Base-by-base conservation (phyloP, 1,140 invertebrate genomes). In the Charaxes varanes region DNA sequence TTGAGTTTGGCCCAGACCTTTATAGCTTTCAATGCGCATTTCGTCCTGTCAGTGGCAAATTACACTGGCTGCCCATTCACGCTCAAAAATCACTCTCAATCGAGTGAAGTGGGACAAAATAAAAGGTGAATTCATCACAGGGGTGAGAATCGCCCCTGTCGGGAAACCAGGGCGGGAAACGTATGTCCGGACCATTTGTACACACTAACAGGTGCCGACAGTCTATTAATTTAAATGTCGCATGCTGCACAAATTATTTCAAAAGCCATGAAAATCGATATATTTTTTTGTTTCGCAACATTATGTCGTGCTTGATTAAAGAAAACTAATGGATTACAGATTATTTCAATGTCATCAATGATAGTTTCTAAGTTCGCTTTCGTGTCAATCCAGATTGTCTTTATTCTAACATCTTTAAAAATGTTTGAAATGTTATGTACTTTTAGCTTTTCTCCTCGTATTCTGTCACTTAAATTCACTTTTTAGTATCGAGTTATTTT, bases 31-130 rank as follows among this genome's bases (percentile, higher is more conserved):
- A 77, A 76, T 70, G 68, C 52, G 63, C 67, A 70, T 79, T 77
- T 81, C 72, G 49, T 56, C 60, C 66, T 81, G 77, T 78, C 77
- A 69, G 62, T 67, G 57, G 63, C 68, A 78, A 78, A 78, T 81
- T 81, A 81, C 66, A 53, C 61, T 44, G 60, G 66, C 70, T 71
- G 66, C 66, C 68, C 74, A 79, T 79, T 81, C 77, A 78, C 72
- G 78, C 70, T 73, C 74, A 79, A 82, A 79, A 82, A 79, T 79
- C 68, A 74, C 65, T 78, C 66, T 68, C 77, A 72, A 82, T 82
- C 64, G 77, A 72, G 67, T 71, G 72, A 73, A 77, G 72, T 74
- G 77, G 62, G 77, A 77, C 64, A 71, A 79, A 82, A 82, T 79
- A 78, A 79, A 77, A 82, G 74, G 66, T 68, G 65, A 76, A 79